A percentile compares a stretch with the other conserved stretches of the same genome.
Evolutionary conservation across 2,113 vertebrate species (phyloP).

Genomic region (Halichoeres trimaculatus): DNA sequence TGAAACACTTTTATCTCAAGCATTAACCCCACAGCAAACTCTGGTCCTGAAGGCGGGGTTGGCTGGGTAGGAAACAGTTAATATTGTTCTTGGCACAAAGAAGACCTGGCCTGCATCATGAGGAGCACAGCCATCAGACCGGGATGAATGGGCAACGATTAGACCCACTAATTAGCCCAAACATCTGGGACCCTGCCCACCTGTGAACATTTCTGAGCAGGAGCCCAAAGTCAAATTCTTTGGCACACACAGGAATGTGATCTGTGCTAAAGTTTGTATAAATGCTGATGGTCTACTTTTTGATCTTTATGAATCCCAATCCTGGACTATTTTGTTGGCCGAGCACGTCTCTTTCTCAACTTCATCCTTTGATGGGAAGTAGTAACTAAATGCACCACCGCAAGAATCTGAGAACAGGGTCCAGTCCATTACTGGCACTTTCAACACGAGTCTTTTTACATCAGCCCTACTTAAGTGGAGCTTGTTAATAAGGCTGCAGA

Average conservation of each 20-base stretch:
- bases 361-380: conserved; percentile 60
- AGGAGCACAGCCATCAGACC: conserved; percentile 21
- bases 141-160: conserved; percentile 43
- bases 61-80: conserved; percentile 20
- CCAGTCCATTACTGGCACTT: conserved; percentile 69
- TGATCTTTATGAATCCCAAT: conserved; percentile 17
- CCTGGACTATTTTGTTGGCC: conserved; percentile 22
- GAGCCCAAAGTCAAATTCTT: neutral
- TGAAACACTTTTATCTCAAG: neutral
- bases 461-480: conserved; percentile 73
- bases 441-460: conserved; percentile 76
- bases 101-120: conserved; percentile 39
- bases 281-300: conserved; percentile 41
- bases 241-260: neutral
- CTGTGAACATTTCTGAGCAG: neutral
- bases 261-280: conserved; percentile 16
- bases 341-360: conserved; percentile 30
- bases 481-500: conserved; percentile 62
- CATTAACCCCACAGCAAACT: neutral
- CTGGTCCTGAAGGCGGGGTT: conserved; percentile 9
- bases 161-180: conserved; percentile 45
- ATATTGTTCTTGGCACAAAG: conserved; percentile 33
- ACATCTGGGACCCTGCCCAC: conserved; percentile 15
- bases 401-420: conserved; percentile 55
- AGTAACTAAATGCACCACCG: conserved; percentile 51